These are phyloP conservation scores for Columba guinea DNA, from an alignment of 2,797 vertebrate genomes.

Conservation along the genomic window DNA sequence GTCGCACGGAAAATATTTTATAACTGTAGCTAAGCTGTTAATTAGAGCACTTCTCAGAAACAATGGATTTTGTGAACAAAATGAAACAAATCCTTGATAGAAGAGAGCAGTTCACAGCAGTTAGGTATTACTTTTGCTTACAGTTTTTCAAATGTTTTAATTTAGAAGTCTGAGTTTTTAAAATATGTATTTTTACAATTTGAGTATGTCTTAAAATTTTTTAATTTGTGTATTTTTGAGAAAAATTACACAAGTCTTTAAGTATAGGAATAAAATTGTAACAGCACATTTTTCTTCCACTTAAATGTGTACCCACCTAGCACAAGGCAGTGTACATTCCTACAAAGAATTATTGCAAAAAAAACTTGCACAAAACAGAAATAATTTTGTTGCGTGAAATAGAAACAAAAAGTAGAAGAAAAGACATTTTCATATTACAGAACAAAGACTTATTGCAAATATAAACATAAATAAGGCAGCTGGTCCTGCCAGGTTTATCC, in stretches of 20 bases:
- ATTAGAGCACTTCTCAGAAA: slow-evolving; percentile 33
- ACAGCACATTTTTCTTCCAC: neutral
- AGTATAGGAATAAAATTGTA: neutral
- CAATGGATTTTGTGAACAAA: slow-evolving; percentile 2
- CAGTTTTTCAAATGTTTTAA: neutral
- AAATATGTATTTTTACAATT: neutral
- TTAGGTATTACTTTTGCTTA: neutral
- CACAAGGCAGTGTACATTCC: neutral
- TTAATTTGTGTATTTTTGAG: neutral
- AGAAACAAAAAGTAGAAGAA: neutral
- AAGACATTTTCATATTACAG: neutral
- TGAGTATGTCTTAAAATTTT: neutral
- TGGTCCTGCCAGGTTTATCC: neutral
- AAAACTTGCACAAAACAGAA: neutral
- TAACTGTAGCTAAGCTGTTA: slow-evolving; percentile 29
- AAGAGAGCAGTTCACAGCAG: neutral
- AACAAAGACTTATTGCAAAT: neutral
- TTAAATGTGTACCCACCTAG: neutral
- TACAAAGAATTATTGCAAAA: neutral
- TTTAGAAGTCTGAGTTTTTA: neutral
- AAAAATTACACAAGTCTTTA: neutral
- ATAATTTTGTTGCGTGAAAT: neutral
- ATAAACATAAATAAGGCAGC: neutral
- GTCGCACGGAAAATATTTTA: slow-evolving; percentile 25
- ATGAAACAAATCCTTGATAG: neutral